Conservation (phyloP, 2,797 vertebrate genomes). For the Falco novaeseelandiae region DNA sequence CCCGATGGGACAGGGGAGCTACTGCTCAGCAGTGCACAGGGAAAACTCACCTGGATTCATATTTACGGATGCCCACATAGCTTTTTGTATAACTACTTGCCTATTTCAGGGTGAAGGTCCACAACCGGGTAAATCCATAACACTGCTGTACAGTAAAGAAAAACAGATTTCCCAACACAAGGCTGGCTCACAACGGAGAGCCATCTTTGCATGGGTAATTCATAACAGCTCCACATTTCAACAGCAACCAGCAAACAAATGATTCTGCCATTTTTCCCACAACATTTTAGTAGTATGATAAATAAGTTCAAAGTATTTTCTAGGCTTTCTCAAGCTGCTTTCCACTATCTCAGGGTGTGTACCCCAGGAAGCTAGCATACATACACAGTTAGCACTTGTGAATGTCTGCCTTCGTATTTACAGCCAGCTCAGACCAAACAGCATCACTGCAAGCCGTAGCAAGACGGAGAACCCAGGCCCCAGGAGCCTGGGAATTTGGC, state of each 20-base stretch:
- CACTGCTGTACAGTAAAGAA: not conserved
- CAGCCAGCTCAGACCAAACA: not conserved
- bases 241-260: conserved; percentile 6
- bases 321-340: not conserved
- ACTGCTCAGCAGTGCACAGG: not conserved
- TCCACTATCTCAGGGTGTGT: fast-evolving
- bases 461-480: not conserved
- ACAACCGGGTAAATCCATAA: not conserved
- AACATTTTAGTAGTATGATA: not conserved
- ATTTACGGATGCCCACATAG: not conserved
- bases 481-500: not conserved
- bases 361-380: not conserved
- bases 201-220: not conserved
- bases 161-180: not conserved
- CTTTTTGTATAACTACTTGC: too few relatives aligned
- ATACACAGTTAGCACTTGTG: not conserved
- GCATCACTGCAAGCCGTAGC: not conserved
- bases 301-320: not conserved
- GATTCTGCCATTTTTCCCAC: not conserved
- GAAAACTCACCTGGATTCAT: not conserved
- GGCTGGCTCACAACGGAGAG: not conserved
- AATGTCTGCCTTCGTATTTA: not conserved
- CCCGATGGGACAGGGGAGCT: not conserved
- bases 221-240: not conserved
- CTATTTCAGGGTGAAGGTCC: not conserved